Conservation (phyloP, 53 echinoderm and acorn worm species). For the Holothuria scabra region DNA sequence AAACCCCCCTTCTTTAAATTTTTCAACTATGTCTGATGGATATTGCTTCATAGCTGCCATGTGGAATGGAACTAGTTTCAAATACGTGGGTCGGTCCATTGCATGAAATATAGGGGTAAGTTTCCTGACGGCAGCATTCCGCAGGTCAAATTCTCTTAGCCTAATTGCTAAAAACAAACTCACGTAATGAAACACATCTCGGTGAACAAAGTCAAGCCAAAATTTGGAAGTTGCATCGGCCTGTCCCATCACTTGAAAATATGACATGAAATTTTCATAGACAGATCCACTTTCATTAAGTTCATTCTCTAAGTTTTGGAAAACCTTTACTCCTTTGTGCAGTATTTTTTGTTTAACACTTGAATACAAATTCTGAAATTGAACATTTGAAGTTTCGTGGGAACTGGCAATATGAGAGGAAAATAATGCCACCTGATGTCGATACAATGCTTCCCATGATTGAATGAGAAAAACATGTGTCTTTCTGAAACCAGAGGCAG, state of each 20-base stretch:
- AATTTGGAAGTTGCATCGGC: too few relatives aligned
- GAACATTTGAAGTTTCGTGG: not conserved
- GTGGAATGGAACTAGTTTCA: slow-evolving; percentile 42
- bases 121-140: not conserved
- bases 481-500: not conserved
- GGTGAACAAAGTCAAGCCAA: too few relatives aligned
- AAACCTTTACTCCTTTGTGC: too few relatives aligned
- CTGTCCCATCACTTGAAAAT: too few relatives aligned
- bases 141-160: too few relatives aligned
- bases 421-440: not conserved
- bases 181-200: too few relatives aligned
- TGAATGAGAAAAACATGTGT: slow-evolving; percentile 26
- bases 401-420: not conserved
- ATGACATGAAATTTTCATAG: too few relatives aligned
- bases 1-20: slow-evolving; percentile 59
- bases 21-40: slow-evolving; percentile 29
- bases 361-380: too few relatives aligned
- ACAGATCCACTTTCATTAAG: too few relatives aligned
- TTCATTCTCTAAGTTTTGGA: too few relatives aligned
- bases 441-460: slow-evolving; percentile 17
- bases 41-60: slow-evolving; percentile 30
- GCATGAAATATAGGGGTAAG: slow-evolving; percentile 20
- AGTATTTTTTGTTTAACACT: too few relatives aligned
- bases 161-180: too few relatives aligned
- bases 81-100: slow-evolving; percentile 28